Conservation (phyloP, 1,140 invertebrate species). For the Metaphire vulgaris region DNA sequence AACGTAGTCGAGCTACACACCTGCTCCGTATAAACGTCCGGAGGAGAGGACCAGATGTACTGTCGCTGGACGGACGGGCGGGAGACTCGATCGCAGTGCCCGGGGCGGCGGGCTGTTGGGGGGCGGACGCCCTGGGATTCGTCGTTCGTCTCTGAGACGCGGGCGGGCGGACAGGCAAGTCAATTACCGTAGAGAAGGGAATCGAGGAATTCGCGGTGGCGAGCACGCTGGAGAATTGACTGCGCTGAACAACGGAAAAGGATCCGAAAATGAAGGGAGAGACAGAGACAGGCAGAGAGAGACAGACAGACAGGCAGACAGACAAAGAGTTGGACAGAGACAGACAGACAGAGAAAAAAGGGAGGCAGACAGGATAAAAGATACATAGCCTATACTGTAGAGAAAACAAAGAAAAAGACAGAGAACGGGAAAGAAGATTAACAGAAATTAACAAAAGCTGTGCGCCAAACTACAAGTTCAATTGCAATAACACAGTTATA, state of each 20-base stretch:
- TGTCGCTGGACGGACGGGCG: neutral
- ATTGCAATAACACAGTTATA: too few relatives aligned
- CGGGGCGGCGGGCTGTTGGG: too few relatives aligned
- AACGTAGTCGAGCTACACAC: too few relatives aligned
- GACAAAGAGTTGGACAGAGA: too few relatives aligned
- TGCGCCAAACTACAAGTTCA: too few relatives aligned
- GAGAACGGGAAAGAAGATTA: neutral
- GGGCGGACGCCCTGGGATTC: neutral
- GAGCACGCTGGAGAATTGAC: neutral
- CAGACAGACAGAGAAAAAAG: neutral
- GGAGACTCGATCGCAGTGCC: too few relatives aligned
- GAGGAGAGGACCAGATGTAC: neutral
- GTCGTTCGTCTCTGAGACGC: neutral
- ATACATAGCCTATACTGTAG: too few relatives aligned
- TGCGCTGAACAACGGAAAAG: neutral
- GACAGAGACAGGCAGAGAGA: neutral
- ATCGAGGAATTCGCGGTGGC: neutral
- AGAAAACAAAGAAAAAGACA: neutral
- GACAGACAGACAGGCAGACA: neutral
- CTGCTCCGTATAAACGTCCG: too few relatives aligned
- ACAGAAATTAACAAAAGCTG: too few relatives aligned
- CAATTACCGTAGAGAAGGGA: neutral
- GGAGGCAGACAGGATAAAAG: neutral
- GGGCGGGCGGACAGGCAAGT: neutral
- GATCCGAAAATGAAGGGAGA: too few relatives aligned